Evolutionary conservation across 2,113 vertebrate species (phyloP).

Genomic region (Haplochromis vanheusdeni): DNA sequence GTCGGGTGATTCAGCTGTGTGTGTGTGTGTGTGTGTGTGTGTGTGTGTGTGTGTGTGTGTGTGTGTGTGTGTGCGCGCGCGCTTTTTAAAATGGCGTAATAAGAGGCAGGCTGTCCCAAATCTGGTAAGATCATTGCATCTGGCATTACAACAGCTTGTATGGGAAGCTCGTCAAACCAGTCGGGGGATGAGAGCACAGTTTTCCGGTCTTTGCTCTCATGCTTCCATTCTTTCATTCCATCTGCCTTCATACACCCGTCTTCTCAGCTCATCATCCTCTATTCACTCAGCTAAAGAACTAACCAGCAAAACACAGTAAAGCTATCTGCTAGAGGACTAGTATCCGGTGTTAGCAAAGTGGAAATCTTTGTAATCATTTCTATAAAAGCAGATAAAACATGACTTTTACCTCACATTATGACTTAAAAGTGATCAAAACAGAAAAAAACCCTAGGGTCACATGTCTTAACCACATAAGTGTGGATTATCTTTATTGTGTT

Average conservation of each 20-base stretch:
- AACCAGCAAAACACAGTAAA: background rate
- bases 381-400: background rate
- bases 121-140: slow-evolving; percentile 48
- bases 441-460: background rate
- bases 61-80: background rate
- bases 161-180: slow-evolving; percentile 60
- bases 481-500: background rate
- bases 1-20: background rate
- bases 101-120: slow-evolving; percentile 27
- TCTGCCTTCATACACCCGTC: background rate
- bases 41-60: background rate
- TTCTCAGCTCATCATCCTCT: background rate
- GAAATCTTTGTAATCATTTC: background rate
- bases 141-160: slow-evolving; percentile 20
- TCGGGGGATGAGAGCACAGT: slow-evolving; percentile 3
- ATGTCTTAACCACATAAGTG: background rate
- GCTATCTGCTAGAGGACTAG: background rate
- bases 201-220: slow-evolving; percentile 6
- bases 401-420: background rate
- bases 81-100: slow-evolving; percentile 24
- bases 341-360: background rate
- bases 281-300: background rate
- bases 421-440: background rate
- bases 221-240: background rate
- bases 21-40: background rate